Conservation (phyloP, 1,140 invertebrate genomes). For the Drosophila kanapiae region DNA sequence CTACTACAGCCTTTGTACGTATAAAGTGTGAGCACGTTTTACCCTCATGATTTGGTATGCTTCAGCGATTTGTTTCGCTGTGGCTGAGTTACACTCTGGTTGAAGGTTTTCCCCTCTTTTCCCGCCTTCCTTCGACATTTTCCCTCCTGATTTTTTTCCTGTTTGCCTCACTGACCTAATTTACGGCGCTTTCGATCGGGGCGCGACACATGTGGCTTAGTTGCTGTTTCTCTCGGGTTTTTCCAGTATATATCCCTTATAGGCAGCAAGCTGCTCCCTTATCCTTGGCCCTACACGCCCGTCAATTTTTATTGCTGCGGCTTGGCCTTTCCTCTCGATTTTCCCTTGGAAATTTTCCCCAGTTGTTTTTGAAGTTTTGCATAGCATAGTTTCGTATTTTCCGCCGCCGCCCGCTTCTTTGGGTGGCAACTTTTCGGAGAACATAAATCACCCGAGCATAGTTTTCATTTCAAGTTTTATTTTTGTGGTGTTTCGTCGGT, state of each 20-base stretch:
- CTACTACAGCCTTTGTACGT: neutral
- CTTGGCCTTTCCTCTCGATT: conserved; percentile 30
- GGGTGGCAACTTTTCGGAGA: conserved; percentile 44
- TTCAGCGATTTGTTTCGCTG: conserved; percentile 71
- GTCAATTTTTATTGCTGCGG: conserved; percentile 75
- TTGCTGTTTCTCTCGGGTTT: conserved; percentile 29
- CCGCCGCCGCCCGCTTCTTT: conserved; percentile 27
- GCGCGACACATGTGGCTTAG: conserved; percentile 69
- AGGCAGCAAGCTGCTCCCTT: conserved; percentile 45
- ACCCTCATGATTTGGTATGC: conserved; percentile 68
- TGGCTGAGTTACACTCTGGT: conserved; percentile 41
- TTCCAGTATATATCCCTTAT: conserved; percentile 27
- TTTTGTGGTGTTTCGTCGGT: conserved; percentile 37
- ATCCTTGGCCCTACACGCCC: conserved; percentile 47
- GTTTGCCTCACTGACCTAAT: conserved; percentile 68
- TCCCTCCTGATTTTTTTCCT: conserved; percentile 5
- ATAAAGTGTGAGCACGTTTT: conserved; percentile 59
- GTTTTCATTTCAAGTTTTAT: conserved; percentile 51
- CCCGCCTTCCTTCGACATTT: conserved; percentile 5
- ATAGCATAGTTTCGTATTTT: conserved; percentile 61
- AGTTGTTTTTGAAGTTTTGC: conserved; percentile 77
- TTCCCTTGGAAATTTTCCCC: neutral
- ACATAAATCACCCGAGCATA: conserved; percentile 74
- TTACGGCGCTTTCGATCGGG: conserved; percentile 78
- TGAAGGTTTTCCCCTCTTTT: conserved; percentile 36